Evolutionary conservation across 37 sponge, comb jelly and placozoan genomes (phyloP), one percentile per base, ranked within the genome.

Genomic region (Beroe forskalii): DNA sequence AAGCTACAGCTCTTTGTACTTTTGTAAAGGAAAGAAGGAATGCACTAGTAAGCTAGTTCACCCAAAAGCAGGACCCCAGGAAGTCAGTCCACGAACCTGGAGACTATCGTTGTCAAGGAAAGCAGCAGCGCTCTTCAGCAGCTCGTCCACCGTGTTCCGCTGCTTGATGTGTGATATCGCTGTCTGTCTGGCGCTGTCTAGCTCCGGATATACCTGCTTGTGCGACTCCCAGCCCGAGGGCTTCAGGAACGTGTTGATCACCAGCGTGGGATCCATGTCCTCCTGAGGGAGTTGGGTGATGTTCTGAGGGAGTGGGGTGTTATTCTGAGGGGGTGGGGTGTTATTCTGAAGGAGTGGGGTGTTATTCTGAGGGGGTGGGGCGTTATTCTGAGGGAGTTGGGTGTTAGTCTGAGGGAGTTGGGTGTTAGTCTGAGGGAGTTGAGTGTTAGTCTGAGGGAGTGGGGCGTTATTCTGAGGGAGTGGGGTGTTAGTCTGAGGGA

Each of bases 181-280:
- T 28, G 86, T n/a, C 35, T 80, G 86, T 80, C 86, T 23, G 48
- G 55, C 30, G 17, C 38, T 38, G 31, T 80, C 86, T 25, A 80
- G 55, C n/a, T 41, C 12, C 20, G 86, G 86, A 48, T 80, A 80
- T 43, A 80, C 25, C n/a, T 44, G 55, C 28, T 38, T 32, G 72
- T 69, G 72, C 1, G 72, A 32, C 35, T 80, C 86, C 86, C 86
- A 80, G 20, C 38, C 12, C 19, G 55, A 44, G 40, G 86, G 86
- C 55, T 80, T 80, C 27, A 80, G 86, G 86, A 80, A 80, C 1
- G 86, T 80, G 86, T 80, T 80, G 19, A 44, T 80, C 24, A 80
- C 86, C 4, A 44, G 55, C 1, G 55, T 80, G 40, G 86, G 55
- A 30, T 80, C 86, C 40, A 80, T 44, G 3, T 80, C 86, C 22